Conservation (phyloP, 2,113 vertebrate genomes). For the Semicossyphus pulcher region DNA sequence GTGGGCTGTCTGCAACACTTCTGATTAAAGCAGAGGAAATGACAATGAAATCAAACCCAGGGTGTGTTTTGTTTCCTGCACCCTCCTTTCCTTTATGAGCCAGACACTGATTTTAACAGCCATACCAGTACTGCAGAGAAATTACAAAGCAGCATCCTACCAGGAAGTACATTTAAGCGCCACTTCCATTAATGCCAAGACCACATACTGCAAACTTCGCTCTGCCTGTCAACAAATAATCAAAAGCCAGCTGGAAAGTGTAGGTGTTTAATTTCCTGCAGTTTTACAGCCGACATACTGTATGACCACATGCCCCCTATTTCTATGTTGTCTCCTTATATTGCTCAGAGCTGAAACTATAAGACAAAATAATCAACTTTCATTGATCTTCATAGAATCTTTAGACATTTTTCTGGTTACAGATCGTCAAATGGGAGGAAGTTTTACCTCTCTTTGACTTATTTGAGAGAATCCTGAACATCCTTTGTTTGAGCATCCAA, state of each 20-base stretch:
- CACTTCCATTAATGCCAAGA: slow-evolving; percentile 5
- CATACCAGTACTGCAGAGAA: background rate
- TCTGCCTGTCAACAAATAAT: background rate
- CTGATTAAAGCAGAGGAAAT: slow-evolving; percentile 41
- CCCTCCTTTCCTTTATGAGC: slow-evolving; percentile 42
- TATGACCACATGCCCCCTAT: background rate
- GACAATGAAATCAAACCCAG: slow-evolving; percentile 49
- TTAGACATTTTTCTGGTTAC: background rate
- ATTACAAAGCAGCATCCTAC: slow-evolving; percentile 14
- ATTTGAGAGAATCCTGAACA: too few species aligned
- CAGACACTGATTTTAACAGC: background rate
- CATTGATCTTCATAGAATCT: too few species aligned
- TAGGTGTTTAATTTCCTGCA: background rate
- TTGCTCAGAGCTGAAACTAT: too few species aligned
- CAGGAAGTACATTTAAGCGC: slow-evolving; percentile 16
- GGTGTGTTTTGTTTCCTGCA: slow-evolving; percentile 40
- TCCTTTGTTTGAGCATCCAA: too few species aligned
- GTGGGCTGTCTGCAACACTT: slow-evolving; percentile 18
- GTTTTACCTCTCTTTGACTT: too few species aligned
- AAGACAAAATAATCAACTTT: too few species aligned
- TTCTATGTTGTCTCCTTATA: background rate
- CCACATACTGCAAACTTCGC: background rate
- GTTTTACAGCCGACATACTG: background rate
- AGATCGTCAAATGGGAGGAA: too few species aligned
- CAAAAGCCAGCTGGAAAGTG: background rate